Percentiles rank a stretch among this genome's conserved stretches.
Conservation (phyloP, 2,888 invertebrate genomes). For the Philopedon plagiatum region DNA sequence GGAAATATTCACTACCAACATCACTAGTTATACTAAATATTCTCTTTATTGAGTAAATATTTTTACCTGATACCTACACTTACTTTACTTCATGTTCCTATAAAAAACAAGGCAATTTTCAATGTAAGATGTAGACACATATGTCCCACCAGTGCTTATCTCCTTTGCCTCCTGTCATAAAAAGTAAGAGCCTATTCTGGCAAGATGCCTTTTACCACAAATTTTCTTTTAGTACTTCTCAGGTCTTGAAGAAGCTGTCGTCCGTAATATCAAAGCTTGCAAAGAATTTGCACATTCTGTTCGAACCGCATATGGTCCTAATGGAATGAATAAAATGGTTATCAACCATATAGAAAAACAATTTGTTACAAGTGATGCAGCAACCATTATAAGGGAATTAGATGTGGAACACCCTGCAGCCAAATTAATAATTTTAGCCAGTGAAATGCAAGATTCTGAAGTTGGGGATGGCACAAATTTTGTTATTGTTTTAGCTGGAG, state of each 20-base stretch:
- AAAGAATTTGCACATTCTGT: constrained; percentile 95
- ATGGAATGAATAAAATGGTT: constrained; percentile 99
- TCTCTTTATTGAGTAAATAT: too few relatives aligned
- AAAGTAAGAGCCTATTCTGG: too few relatives aligned
- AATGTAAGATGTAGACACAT: too few relatives aligned
- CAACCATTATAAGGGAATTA: constrained; percentile 95
- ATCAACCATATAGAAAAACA: constrained; percentile 99
- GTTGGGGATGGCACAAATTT: constrained; percentile 99
- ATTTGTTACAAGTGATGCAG: constrained; percentile 99
- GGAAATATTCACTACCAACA: too few relatives aligned
- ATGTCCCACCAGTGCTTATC: too few relatives aligned
- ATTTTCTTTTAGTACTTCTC: constrained; percentile 77
- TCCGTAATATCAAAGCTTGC: constrained; percentile 95
- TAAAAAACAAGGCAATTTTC: too few relatives aligned
- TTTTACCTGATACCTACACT: too few relatives aligned
- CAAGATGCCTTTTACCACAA: background rate
- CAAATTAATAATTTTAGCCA: constrained; percentile 94
- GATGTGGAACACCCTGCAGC: constrained; percentile 99
- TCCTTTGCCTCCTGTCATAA: constrained; percentile 20
- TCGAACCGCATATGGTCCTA: constrained; percentile 96
- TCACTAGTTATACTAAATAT: too few relatives aligned
- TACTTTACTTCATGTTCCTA: too few relatives aligned
- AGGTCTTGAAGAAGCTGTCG: constrained; percentile 98
- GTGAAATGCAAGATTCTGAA: constrained; percentile 98
- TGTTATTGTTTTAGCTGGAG: constrained; percentile 94